Percentiles rank a stretch among this genome's conserved stretches.
Evolutionary conservation across 2,113 vertebrate genomes (phyloP).

Genomic region (Mesitornis unicolor): DNA sequence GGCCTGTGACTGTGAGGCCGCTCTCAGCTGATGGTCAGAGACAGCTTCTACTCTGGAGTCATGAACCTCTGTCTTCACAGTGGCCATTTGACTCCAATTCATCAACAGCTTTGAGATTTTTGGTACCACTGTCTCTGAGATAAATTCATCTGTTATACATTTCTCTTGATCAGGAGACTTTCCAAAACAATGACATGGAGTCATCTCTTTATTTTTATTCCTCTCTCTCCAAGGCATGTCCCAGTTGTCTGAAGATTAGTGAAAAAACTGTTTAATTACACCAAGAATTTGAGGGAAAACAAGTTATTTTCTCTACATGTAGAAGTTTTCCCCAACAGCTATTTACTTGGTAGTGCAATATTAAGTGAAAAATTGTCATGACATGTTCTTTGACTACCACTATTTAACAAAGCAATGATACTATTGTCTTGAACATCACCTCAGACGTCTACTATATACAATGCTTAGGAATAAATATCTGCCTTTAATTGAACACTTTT

Average conservation of each 20-base stretch:
- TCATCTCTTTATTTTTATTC: not conserved
- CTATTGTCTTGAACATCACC: not conserved
- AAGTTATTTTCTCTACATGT: not conserved
- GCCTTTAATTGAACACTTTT: not conserved
- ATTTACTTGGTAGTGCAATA: not conserved
- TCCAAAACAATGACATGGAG: not conserved
- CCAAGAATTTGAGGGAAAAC: not conserved
- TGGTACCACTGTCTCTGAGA: not conserved
- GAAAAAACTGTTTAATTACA: not conserved
- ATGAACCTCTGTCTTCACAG: not conserved
- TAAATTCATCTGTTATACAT: not conserved
- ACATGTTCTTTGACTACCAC: not conserved
- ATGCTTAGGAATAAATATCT: not conserved
- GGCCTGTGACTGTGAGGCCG: too few species aligned
- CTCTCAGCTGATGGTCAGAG: rapidly evolving
- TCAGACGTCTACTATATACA: not conserved
- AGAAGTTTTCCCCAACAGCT: not conserved
- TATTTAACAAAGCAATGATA: not conserved
- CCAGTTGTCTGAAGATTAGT: not conserved
- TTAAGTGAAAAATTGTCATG: not conserved
- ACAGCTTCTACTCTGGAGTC: not conserved
- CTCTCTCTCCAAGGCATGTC: not conserved
- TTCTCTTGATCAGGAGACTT: not conserved
- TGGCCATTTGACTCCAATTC: not conserved
- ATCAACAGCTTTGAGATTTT: not conserved